Evolutionary conservation across 92 coral and sea anemone genomes (phyloP), one percentile per base, ranked within the genome.

Genomic region (Epizoanthus fatuus): DNA sequence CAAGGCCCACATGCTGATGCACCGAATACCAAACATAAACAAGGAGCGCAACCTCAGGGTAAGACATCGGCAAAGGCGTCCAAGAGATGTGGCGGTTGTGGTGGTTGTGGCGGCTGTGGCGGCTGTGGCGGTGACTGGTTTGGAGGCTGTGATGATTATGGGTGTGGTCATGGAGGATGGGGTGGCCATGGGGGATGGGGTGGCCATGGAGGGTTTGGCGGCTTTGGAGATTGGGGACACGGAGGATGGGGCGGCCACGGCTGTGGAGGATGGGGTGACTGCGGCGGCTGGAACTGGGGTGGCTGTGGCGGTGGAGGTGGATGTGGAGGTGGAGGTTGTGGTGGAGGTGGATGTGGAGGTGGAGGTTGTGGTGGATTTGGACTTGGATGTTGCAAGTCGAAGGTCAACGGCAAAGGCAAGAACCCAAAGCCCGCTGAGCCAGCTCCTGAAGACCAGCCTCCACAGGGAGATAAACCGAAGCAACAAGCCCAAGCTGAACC

Each of bases 261-360:
- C 3, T 87, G 75, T 80, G 88, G 92, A 4, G 92, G 92, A 69
- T 84, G 62, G 55, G 92, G 92, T 45, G 85, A 69, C 47, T 67
- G 65, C 49, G 93, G 93, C 44, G 93, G 93, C 2, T 81, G 84
- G 87, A 89, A 89, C 42, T 89, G 92, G 92, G 92, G 92, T 49
- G 92, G 84, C n/a, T 69, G 65, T 55, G 74, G 74, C 45, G 81
- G 87, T 3, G 67, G 45, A 13, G 60, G 85, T 0, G 84, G 84
- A 1, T 62, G 84, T 14, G 85, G 85, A 9, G 58, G 64, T 8
- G 74, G 78, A 20, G n/a, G n/a, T n/a, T 8, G 42, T 68, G 74
- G 74, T 0, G 75, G 85, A n/a, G n/a, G n/a, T n/a, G n/a, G n/a
- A n/a, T n/a, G n/a, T 62, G 95, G 92, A 8, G 84, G 59, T 29